Evolutionary conservation across 2,888 invertebrate species (phyloP).

Genomic region (Hemicrepidius hirtus): DNA sequence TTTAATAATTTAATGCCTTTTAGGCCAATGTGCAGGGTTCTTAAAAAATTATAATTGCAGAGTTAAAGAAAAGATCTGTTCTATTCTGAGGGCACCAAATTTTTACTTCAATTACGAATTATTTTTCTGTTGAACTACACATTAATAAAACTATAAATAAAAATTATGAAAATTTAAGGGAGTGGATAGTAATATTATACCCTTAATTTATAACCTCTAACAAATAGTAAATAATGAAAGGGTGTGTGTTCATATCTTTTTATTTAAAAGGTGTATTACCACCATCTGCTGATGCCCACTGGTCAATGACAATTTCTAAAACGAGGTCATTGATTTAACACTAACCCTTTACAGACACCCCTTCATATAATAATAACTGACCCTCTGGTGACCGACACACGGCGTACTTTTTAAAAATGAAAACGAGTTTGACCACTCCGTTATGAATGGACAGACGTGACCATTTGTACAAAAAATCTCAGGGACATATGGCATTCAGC

Average conservation of each 20-base stretch:
- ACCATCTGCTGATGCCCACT: conserved; percentile 54
- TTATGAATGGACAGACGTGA: conserved; percentile 41
- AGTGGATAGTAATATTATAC: not conserved
- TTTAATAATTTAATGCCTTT: not conserved
- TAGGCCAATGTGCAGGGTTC: too few species aligned
- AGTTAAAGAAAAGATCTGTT: too few species aligned
- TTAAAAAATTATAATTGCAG: too few species aligned
- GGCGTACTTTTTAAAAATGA: conserved; percentile 37
- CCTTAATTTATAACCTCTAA: not conserved
- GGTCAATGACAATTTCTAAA: conserved; percentile 59
- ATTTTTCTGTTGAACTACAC: too few species aligned
- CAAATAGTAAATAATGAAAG: not conserved
- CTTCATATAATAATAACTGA: conserved; percentile 50
- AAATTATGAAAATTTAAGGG: too few species aligned
- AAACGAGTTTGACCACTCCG: conserved; percentile 51
- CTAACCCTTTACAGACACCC: conserved; percentile 48
- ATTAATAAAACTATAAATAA: too few species aligned
- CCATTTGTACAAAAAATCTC: conserved; percentile 26
- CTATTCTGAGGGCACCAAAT: too few species aligned
- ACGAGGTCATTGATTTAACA: conserved; percentile 50
- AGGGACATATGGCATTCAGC: conserved; percentile 34
- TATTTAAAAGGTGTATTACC: not conserved
- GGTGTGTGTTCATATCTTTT: not conserved
- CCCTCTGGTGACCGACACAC: conserved; percentile 51
- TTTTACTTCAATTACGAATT: too few species aligned